phyloP scores from a whole-genome alignment of 2,113 vertebrate genomes.

The Dromaius novaehollandiae region DNA sequence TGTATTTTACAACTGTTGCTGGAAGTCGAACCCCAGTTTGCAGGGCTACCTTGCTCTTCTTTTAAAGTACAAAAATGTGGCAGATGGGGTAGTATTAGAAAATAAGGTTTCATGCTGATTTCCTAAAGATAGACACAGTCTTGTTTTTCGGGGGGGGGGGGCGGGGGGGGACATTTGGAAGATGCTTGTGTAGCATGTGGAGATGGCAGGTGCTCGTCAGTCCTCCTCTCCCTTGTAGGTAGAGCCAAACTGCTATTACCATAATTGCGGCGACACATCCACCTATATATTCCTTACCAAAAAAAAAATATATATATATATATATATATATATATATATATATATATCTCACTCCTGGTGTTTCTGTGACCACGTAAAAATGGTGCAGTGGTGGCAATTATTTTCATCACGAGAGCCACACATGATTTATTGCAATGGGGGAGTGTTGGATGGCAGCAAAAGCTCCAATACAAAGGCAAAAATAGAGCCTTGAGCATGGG shows the following conservation, averaged over 20 bases:
- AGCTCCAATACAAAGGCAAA: background rate
- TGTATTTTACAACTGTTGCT: background rate
- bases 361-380: background rate
- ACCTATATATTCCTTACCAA: background rate
- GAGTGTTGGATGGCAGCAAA: background rate
- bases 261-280: rapidly evolving
- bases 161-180: background rate
- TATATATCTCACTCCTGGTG: background rate
- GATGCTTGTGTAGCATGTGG: background rate
- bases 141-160: background rate
- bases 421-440: background rate
- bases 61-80: background rate
- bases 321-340: too few relatives aligned
- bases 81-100: background rate
- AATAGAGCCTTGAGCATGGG: too few relatives aligned
- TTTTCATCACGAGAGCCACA: background rate
- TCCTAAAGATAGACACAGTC: background rate
- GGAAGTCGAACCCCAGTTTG: background rate
- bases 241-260: background rate
- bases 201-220: background rate
- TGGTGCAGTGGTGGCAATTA: rapidly evolving
- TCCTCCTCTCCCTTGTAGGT: background rate
- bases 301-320: too few relatives aligned
- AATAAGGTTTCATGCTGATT: background rate
- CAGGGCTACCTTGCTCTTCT: background rate